Conservation (phyloP, 2,797 vertebrate species). For the Distichodus sexfasciatus region DNA sequence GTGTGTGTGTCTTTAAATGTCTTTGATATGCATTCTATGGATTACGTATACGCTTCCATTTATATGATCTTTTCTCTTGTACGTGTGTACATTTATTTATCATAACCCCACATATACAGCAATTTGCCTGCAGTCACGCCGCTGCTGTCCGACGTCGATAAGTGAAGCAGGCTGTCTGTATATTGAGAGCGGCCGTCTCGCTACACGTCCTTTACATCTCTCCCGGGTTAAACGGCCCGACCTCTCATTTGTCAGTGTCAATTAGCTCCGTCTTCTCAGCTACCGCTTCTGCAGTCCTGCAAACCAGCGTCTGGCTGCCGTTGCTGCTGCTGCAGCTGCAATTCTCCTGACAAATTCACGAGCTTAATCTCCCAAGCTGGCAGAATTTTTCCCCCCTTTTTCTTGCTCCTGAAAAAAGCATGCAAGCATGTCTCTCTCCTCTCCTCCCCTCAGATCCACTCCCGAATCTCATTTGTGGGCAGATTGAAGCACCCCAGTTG, state of each 20-base stretch:
- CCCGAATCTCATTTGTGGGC: conserved; percentile 55
- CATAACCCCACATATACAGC: no score
- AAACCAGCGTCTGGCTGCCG: neutral
- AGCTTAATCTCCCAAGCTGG: neutral
- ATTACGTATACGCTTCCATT: no score
- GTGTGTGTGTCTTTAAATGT: no score
- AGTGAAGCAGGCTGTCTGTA: no score
- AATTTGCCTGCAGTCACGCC: no score
- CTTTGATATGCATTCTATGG: no score
- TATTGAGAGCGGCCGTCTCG: neutral
- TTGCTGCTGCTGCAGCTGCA: neutral
- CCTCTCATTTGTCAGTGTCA: conserved; percentile 20
- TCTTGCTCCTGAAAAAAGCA: conserved; percentile 49
- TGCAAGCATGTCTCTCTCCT: conserved; percentile 57
- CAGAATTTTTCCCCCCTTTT: no score
- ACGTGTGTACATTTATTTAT: no score
- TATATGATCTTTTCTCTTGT: no score
- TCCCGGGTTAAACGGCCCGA: conserved; percentile 28
- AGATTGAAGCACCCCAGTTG: conserved; percentile 58
- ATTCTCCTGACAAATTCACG: conserved; percentile 1
- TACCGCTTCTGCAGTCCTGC: conserved; percentile 12
- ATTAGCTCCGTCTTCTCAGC: conserved; percentile 25
- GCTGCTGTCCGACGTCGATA: neutral
- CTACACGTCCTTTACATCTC: neutral
- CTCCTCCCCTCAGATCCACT: conserved; percentile 63